A percentile compares a stretch with the other conserved stretches of the same genome.
Conservation (phyloP, 2,113 vertebrate species). For the Silurus glanis region DNA sequence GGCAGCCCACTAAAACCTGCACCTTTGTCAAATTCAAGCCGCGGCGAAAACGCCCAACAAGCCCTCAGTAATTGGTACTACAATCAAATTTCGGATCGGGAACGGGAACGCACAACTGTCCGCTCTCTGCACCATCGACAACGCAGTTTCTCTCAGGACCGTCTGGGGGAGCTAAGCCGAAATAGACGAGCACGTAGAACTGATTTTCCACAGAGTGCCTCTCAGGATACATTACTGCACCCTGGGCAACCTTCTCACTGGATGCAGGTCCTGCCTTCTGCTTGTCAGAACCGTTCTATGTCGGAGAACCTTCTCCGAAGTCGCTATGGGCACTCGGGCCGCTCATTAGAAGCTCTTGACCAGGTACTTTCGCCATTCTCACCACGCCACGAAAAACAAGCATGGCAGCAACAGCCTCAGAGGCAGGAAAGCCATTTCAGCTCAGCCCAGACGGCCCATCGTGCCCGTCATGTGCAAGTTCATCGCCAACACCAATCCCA, state of each 20-base stretch:
- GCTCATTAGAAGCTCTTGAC: slow-evolving; percentile 83
- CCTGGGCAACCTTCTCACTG: slow-evolving; percentile 63
- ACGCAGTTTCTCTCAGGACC: slow-evolving; percentile 91
- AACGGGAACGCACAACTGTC: slow-evolving; percentile 56
- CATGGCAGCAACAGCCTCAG: slow-evolving; percentile 67
- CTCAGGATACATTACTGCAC: slow-evolving; percentile 86
- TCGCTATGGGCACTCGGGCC: slow-evolving; percentile 72
- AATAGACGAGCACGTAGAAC: slow-evolving; percentile 59
- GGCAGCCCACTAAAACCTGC: slow-evolving; percentile 63
- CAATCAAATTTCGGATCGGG: slow-evolving; percentile 73
- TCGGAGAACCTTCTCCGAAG: slow-evolving; percentile 81
- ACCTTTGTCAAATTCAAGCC: slow-evolving; percentile 58
- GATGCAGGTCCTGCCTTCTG: slow-evolving; percentile 14
- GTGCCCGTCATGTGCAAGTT: slow-evolving; percentile 54
- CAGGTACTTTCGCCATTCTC: slow-evolving; percentile 69
- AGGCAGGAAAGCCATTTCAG: slow-evolving; percentile 59
- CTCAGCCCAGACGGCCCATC: slow-evolving; percentile 44
- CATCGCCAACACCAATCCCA: slow-evolving; percentile 60
- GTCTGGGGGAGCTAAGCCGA: slow-evolving; percentile 74
- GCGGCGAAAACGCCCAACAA: slow-evolving; percentile 75
- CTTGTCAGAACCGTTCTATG: slow-evolving; percentile 70
- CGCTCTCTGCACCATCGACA: slow-evolving; percentile 79
- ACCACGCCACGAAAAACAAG: slow-evolving; percentile 67
- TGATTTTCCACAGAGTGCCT: slow-evolving; percentile 88
- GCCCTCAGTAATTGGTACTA: slow-evolving; percentile 90